Evolutionary conservation across 2,888 invertebrate species (phyloP).

Genomic region (Notodonta dromedarius): DNA sequence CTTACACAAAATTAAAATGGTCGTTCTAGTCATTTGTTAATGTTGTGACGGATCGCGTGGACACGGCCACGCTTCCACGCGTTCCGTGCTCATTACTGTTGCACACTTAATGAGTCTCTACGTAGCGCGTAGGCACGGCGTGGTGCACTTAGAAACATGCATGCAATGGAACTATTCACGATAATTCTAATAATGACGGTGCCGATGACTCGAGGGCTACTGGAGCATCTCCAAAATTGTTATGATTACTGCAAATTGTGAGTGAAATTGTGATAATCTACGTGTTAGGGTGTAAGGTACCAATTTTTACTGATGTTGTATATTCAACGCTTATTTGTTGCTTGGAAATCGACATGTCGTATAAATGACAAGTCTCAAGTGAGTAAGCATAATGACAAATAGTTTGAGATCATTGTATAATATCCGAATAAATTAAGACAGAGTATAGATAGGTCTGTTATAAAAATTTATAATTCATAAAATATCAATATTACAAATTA

Average conservation of each 20-base stretch:
- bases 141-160: conserved; percentile 19
- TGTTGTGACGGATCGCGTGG: conserved; percentile 38
- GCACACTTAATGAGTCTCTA: conserved; percentile 36
- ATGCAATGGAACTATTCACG: conserved; percentile 25
- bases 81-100: conserved; percentile 28
- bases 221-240: conserved; percentile 13
- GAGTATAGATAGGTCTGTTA: too few relatives aligned
- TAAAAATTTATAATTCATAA: too few relatives aligned
- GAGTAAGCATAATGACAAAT: too few relatives aligned
- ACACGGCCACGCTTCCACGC: conserved; percentile 37
- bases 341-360: not conserved
- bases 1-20: conserved; percentile 37
- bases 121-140: conserved; percentile 11
- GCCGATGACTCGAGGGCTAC: conserved; percentile 14
- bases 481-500: too few relatives aligned
- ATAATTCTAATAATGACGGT: conserved; percentile 17
- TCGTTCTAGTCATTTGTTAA: conserved; percentile 36
- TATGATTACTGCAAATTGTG: conserved; percentile 27
- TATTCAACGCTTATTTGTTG: not conserved
- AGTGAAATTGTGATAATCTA: conserved; percentile 13
- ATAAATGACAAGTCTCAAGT: too few relatives aligned
- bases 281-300: too few relatives aligned
- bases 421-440: too few relatives aligned
- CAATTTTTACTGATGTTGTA: too few relatives aligned
- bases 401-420: too few relatives aligned